These are phyloP conservation scores for Endotricha flammealis DNA, from an alignment of 2,888 invertebrate species.

Conservation along the genomic window DNA sequence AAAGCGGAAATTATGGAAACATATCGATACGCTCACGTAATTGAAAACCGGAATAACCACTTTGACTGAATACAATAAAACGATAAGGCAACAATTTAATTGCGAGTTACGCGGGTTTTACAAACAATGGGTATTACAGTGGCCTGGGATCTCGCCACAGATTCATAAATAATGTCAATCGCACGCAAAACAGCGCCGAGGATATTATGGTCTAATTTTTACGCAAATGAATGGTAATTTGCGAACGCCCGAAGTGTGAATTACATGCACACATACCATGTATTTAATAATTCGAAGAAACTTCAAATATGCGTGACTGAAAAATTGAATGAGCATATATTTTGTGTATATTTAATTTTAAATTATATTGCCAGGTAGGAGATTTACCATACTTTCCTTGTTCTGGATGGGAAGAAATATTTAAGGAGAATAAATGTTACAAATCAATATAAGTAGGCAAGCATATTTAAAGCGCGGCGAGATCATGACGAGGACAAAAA, in stretches of 20 bases:
- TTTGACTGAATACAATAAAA: background rate
- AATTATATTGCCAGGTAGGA: no score
- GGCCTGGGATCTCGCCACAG: background rate
- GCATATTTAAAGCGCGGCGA: no score
- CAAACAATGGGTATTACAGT: constrained; percentile 1
- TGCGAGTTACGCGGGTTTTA: background rate
- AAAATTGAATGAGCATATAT: no score
- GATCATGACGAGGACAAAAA: no score
- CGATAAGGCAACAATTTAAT: constrained; percentile 1
- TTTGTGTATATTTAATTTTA: no score
- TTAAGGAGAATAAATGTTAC: no score
- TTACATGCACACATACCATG: constrained; percentile 20
- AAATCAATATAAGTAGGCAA: no score
- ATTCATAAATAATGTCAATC: constrained; percentile 4
- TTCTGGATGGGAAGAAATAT: no score
- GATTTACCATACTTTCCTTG: no score
- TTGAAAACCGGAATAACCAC: background rate
- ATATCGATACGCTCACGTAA: no score
- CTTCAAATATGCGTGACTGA: background rate
- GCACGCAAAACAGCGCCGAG: background rate
- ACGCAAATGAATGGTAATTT: constrained; percentile 29
- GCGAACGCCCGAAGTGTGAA: constrained; percentile 25
- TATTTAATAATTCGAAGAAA: no score
- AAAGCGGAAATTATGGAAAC: background rate
- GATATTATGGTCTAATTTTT: constrained; percentile 9